Percentiles rank a stretch among this genome's conserved stretches.
Evolutionary conservation across 92 coral and sea anemone species (phyloP).

Genomic region (Heliopora coerulea): DNA sequence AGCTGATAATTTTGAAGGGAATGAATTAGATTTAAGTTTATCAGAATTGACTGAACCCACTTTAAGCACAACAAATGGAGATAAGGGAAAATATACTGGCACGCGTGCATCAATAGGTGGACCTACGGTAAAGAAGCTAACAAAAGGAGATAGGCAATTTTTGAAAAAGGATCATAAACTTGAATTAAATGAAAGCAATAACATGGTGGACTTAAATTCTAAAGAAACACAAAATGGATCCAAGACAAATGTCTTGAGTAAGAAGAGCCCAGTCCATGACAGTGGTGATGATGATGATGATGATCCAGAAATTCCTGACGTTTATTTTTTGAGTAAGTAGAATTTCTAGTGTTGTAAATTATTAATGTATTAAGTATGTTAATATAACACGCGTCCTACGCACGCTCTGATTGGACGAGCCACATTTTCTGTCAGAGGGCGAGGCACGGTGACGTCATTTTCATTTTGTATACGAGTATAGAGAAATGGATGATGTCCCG

Average conservation of each 20-base stretch:
- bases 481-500: too few relatives aligned
- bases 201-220: neutral
- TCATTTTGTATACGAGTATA: too few relatives aligned
- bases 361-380: too few relatives aligned
- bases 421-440: too few relatives aligned
- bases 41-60: neutral
- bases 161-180: neutral
- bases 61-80: neutral
- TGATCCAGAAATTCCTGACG: constrained; percentile 30
- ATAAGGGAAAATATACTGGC: neutral
- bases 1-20: neutral
- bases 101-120: neutral
- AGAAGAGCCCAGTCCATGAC: constrained; percentile 6
- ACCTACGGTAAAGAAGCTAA: neutral
- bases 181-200: neutral
- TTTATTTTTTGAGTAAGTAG: constrained; percentile 36
- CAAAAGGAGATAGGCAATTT: neutral
- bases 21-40: neutral
- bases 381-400: too few relatives aligned
- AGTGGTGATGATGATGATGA: constrained; percentile 15
- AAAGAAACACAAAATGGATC: neutral
- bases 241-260: neutral
- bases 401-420: too few relatives aligned
- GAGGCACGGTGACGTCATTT: too few relatives aligned
- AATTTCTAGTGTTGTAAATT: too few relatives aligned